Evolutionary conservation across 2,888 invertebrate genomes (phyloP), one percentile per base, ranked within the genome.

Genomic region (Drosophila acutilabella): DNA sequence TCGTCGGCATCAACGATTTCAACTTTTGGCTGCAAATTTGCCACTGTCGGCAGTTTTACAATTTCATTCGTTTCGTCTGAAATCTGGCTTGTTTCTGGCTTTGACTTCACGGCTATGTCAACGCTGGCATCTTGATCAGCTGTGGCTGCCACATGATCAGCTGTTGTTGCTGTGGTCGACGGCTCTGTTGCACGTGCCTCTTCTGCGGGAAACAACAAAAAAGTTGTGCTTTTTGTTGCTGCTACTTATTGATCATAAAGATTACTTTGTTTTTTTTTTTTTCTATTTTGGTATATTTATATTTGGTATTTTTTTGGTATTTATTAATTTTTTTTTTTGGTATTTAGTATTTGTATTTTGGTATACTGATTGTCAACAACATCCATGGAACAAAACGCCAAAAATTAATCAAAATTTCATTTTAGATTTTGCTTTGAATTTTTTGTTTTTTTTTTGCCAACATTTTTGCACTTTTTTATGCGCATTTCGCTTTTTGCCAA

Each of bases 351-450:
- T 77, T 64, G 60, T 73, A 48, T 48, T 33, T 78, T 78, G 71
- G 64, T 69, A 74, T 74, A 71, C 59, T 69, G 60, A 73, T 77
- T 64, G 30, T 74, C 69, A 85, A 85, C 86, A 88, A 85, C 88
- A 88, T 85, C 85, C 85, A 88, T 75, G 83, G 78, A 85, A 89
- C 81, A 82, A 81, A 88, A 89, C 85, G 89, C 88, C 87, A 82
- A 81, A 84, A 89, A 88, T 84, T 65, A 80, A 84, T 76, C 77
- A 80, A 83, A 87, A 81, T 66, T 79, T 69, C 62, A 11, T 67
- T 75, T 73, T 67, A 61, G 60, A 68, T 47, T 68, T 64, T 40
- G 23, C 26, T 64, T 64, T 74, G 71, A 58, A 64, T 74, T 77
- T 69, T 59, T 45, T 53, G 47, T 70, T 59, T 13, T 52, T 51